These are phyloP conservation scores for Cantharis rustica DNA, from an alignment of 2,888 invertebrate species.

Conservation along the genomic window DNA sequence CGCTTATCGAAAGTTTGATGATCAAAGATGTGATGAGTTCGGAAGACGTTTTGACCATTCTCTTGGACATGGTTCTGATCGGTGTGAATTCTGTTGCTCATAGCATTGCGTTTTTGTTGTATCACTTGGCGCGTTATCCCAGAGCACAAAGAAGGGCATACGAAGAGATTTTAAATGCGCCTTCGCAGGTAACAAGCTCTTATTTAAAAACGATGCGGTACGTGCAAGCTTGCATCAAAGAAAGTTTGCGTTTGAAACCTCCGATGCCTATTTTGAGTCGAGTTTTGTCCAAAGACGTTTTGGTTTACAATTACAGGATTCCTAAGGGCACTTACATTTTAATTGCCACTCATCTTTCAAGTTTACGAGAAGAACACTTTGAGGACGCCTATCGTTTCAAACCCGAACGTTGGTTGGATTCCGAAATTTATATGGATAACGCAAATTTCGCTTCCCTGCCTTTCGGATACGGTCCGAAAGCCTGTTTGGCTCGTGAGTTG, in stretches of 20 bases:
- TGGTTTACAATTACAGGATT: conserved; percentile 65
- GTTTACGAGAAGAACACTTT: conserved; percentile 66
- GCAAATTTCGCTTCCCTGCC: conserved; percentile 61
- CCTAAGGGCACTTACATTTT: conserved; percentile 66
- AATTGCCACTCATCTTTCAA: conserved; percentile 67
- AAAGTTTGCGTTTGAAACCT: conserved; percentile 66
- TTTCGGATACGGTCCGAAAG: conserved; percentile 66
- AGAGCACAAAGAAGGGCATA: conserved; percentile 65
- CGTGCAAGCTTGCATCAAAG: conserved; percentile 68
- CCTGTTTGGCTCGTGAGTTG: conserved; percentile 66
- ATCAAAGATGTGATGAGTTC: conserved; percentile 60
- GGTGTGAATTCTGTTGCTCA: conserved; percentile 69
- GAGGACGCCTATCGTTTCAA: conserved; percentile 65
- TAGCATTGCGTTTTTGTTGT: conserved; percentile 67
- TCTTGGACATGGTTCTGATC: conserved; percentile 69
- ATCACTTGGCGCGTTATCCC: conserved; percentile 69
- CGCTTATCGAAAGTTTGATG: conserved; percentile 63
- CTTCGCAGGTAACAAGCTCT: conserved; percentile 44
- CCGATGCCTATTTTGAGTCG: conserved; percentile 69
- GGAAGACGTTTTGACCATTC: conserved; percentile 66
- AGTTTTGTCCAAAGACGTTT: conserved; percentile 63
- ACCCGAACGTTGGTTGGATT: conserved; percentile 67
- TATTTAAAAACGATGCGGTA: conserved; percentile 56
- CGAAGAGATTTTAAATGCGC: conserved; percentile 60
- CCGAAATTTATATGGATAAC: conserved; percentile 45